A percentile compares a stretch with the other conserved stretches of the same genome.
Conservation (phyloP, 2,888 invertebrate species). For the Sepioteuthis lessoniana region DNA sequence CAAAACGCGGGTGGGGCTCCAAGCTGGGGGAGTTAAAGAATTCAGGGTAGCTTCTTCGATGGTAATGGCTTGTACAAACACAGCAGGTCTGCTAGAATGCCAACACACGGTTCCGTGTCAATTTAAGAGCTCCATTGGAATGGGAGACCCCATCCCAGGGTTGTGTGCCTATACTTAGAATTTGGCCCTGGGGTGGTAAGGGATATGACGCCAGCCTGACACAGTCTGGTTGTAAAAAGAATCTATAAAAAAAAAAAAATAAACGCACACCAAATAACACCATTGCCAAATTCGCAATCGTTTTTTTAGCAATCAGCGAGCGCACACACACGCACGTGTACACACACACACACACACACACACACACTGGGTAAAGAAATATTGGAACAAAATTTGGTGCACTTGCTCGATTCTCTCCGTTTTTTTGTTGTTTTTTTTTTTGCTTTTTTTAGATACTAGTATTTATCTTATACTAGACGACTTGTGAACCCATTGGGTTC, state of each 20-base stretch:
- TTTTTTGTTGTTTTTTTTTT: no score
- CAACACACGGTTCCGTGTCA: conserved; percentile 24
- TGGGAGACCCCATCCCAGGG: not conserved
- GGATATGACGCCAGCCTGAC: conserved; percentile 9
- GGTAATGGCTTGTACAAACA: conserved; percentile 33
- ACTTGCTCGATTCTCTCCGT: not conserved
- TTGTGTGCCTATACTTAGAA: conserved; percentile 33
- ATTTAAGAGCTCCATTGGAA: conserved; percentile 6
- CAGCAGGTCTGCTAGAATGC: not conserved
- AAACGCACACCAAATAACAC: not conserved
- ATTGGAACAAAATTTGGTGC: not conserved
- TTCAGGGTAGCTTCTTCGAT: not conserved
- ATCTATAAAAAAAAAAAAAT: not conserved
- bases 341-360: no score
- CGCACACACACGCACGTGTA: no score
- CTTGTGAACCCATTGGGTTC: no score
- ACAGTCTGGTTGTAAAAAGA: not conserved
- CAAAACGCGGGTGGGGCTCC: not conserved
- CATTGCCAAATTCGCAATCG: not conserved
- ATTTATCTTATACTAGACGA: no score
- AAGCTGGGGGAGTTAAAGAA: not conserved
- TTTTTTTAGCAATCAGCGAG: not conserved
- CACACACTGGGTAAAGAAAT: not conserved
- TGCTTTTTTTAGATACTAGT: no score
- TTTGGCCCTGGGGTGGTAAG: not conserved